These are phyloP conservation scores for Tiliqua scincoides DNA, from an alignment of 2,113 vertebrate species.

Conservation along the genomic window DNA sequence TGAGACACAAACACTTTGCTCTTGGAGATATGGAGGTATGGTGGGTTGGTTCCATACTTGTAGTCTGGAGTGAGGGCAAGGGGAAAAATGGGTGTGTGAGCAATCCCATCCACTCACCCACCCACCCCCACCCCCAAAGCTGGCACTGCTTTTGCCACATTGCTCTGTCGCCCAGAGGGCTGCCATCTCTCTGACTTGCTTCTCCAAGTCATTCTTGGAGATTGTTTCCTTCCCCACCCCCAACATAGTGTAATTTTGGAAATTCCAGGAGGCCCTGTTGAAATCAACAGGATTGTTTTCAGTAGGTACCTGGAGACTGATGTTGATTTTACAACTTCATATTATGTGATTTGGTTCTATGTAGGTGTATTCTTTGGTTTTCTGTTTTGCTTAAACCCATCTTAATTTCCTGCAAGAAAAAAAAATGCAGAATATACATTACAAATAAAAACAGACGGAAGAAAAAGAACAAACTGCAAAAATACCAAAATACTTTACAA, in stretches of 20 bases:
- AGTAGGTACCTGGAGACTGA: too few relatives aligned
- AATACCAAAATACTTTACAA: not conserved
- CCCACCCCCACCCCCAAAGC: not conserved
- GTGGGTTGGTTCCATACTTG: not conserved
- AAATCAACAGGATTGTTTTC: too few relatives aligned
- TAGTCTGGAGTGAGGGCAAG: too few relatives aligned
- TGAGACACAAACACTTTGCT: not conserved
- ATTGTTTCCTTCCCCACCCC: too few relatives aligned
- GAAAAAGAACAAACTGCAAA: slow-evolving; percentile 2
- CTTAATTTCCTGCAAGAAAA: slow-evolving; percentile 10
- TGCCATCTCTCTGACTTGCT: too few relatives aligned
- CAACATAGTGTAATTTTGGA: too few relatives aligned
- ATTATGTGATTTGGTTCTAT: not conserved
- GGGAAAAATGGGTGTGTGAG: not conserved
- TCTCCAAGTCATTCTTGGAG: not conserved
- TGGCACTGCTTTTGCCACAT: not conserved
- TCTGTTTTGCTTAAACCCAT: not conserved
- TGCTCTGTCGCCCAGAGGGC: not conserved
- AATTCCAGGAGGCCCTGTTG: too few relatives aligned
- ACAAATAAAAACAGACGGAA: not conserved
- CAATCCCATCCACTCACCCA: not conserved
- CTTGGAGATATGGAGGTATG: not conserved
- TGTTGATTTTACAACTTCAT: not conserved
- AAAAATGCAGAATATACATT: not conserved
- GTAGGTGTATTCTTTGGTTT: not conserved